Evolutionary conservation across 2,888 invertebrate genomes (phyloP), one percentile per base, ranked within the genome.

Genomic region (Junonia oenone): DNA sequence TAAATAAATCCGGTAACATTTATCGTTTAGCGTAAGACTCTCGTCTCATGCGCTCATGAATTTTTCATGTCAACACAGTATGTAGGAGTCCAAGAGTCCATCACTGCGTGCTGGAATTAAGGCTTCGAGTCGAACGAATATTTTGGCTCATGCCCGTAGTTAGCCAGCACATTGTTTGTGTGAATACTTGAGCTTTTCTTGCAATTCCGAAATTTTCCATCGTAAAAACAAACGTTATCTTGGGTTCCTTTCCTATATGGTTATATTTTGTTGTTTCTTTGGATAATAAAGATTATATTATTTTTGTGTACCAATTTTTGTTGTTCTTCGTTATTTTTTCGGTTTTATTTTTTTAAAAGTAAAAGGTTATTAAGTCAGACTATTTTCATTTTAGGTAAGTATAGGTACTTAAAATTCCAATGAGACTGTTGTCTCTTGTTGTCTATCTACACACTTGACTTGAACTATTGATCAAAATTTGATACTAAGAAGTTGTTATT

Each of bases 51-150:
- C 47, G 56, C 51, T 64, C 61, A 69, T 68, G 63, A 68, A 66
- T 71, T 65, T 71, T 68, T 64, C 61, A 67, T 64, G 58, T 45
- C 45, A 56, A 64, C 64, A 65, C 43, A 68, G 56, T 65, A 62
- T 61, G 57, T n/a, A n/a, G n/a, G n/a, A n/a, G n/a, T n/a, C 63
- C 62, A 67, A 59, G 62, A 59, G 63, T 46, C 62, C 49, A 59
- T 62, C 63, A 59, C 52, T 62, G 58, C 46, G 51, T 46, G 22
- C 58, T 46, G 14, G 56, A 45, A 48, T 29, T 49, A 40, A 48
- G 55, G 45, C 51, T 51, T 38, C n/a, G 29, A 38, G 22, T 38
- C 45, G 22, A 26, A 15, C 35, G 40, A 51, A 46, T 46, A 51
- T 50, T 45, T 35, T 43, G 45, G 37, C 17, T 15, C 9, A 54